A percentile compares a stretch with the other conserved stretches of the same genome.
Conservation (phyloP, 2,888 invertebrate genomes). For the Xestia c-nigrum region DNA sequence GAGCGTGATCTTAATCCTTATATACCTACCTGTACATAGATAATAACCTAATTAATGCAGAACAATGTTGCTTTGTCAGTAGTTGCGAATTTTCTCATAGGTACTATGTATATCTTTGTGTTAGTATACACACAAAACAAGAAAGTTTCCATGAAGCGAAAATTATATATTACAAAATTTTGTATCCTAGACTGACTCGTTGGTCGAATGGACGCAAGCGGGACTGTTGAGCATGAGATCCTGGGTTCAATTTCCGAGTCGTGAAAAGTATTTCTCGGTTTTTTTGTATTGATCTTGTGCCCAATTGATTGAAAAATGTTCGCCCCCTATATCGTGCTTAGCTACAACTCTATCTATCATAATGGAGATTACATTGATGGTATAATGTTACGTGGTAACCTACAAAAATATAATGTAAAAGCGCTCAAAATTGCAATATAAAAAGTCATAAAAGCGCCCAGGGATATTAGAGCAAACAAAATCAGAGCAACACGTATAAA, state of each 20-base stretch:
- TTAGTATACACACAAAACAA: accelerated
- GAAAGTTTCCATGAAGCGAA: neutral
- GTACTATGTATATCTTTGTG: neutral
- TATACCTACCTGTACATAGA: constrained; percentile 25
- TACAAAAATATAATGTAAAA: too few relatives aligned
- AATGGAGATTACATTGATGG: too few relatives aligned
- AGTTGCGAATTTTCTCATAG: constrained; percentile 6
- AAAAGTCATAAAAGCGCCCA: too few relatives aligned
- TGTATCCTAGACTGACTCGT: neutral
- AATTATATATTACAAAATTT: neutral
- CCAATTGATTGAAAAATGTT: neutral
- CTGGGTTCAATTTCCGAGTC: too few relatives aligned
- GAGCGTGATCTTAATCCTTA: constrained; percentile 55
- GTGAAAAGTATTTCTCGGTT: too few relatives aligned
- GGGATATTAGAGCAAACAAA: too few relatives aligned
- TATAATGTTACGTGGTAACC: too few relatives aligned
- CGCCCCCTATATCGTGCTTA: neutral
- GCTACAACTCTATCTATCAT: too few relatives aligned
- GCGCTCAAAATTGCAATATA: too few relatives aligned
- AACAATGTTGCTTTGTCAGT: constrained; percentile 37
- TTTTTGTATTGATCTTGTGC: neutral
- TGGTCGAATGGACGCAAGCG: neutral
- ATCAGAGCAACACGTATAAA: too few relatives aligned
- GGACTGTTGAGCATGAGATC: neutral
- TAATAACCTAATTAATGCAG: constrained; percentile 34